Conservation (phyloP, 2,888 invertebrate genomes). For the Acheta domesticus region DNA sequence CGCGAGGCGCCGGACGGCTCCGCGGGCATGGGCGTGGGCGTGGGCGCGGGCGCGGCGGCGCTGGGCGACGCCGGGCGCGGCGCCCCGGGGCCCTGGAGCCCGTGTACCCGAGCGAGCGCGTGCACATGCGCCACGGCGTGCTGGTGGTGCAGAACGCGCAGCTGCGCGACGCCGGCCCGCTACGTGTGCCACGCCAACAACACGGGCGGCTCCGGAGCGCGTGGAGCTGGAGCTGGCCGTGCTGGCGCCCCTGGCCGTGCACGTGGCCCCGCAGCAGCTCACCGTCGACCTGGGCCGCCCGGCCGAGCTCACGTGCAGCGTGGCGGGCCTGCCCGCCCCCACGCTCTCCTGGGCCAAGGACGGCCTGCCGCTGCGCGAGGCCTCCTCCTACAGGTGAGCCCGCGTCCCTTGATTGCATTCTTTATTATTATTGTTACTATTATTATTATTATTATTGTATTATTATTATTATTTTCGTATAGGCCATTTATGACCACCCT, state of each 20-base stretch:
- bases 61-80: not conserved
- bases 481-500: too few relatives aligned
- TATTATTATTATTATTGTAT: too few relatives aligned
- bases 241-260: conserved; percentile 46
- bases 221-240: conserved; percentile 47
- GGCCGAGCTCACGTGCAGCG: conserved; percentile 47
- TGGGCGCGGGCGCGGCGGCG: not conserved
- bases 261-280: conserved; percentile 46
- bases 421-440: too few relatives aligned
- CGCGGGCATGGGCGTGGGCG: not conserved
- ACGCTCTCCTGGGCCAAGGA: conserved; percentile 41
- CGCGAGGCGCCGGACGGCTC: not conserved
- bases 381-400: conserved; percentile 29
- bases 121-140: conserved; percentile 47
- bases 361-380: conserved; percentile 38
- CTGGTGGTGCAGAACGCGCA: conserved; percentile 41
- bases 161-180: conserved; percentile 38
- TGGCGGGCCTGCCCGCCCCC: conserved; percentile 35
- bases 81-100: not conserved
- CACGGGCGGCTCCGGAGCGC: conserved; percentile 36
- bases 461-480: too few relatives aligned
- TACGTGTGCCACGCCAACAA: conserved; percentile 41
- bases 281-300: conserved; percentile 48
- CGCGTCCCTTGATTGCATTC: not conserved
- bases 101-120: conserved; percentile 40